Evolutionary conservation across 1,140 invertebrate genomes (phyloP), one percentile per base, ranked within the genome.

Genomic region (Lutraria rhynchaena): DNA sequence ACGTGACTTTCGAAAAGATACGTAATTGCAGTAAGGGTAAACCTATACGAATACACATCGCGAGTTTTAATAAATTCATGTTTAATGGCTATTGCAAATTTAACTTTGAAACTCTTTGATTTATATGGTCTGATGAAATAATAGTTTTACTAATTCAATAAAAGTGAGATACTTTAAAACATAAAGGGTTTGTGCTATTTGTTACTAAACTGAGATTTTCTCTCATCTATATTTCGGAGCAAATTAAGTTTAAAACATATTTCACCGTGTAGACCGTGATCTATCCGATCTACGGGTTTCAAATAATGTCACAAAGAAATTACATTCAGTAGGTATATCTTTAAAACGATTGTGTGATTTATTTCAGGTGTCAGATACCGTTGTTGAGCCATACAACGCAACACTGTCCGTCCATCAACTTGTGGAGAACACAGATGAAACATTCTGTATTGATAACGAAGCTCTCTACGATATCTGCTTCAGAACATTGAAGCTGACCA

Each of bases 361-460:
- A 19, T 71, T 37, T 1, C 84, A 94, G 90, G 93, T 94, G 9
- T 94, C 93, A 0, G 94, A 94, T 82, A 93, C 93, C 24, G 93
- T 94, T 19, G 94, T 94, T 3, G 93, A 94, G 81, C 93, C 93
- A 13, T 94, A 94, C 89, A 94, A 94, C 85, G 94, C 94, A 19
- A 94, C 93, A 11, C 91, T 97, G 0, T 96, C 95, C 13, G 94
- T 96, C 1, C 95, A 96, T 89, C 95, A 96, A 90, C 91, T 96
- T 29, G 95, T 96, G 31, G 96, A 96, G 90, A 95, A 95, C 89
- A 95, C 95, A 0, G 95, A 96, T 83, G 95, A 96, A 86, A 96
- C 95, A 0, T 96, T 94, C 86, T 96, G 95, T 85, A 95, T 96
- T 85, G 96, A 96, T 89, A 96, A 96, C 89, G 95, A 96, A 89